These are phyloP conservation scores for Mormyrus hasselquistii DNA, from an alignment of 2,797 vertebrate species.

Conservation along the genomic window DNA sequence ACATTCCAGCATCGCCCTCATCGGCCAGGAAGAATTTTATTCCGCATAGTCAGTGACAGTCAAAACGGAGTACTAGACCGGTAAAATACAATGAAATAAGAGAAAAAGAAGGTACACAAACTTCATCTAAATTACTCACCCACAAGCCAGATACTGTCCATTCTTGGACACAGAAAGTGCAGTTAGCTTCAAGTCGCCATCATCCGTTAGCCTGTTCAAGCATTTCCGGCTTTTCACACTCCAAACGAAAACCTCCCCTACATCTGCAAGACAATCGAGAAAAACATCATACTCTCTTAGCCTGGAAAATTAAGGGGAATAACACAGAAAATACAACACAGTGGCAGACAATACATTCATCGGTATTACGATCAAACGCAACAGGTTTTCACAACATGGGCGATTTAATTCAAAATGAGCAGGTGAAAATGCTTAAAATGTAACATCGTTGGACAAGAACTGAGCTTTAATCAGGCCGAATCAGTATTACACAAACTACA, in stretches of 20 bases:
- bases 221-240: conserved; percentile 59
- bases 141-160: conserved; percentile 62
- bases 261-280: conserved; percentile 43
- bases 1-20: neutral
- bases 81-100: neutral
- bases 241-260: conserved; percentile 67
- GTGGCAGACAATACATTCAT: neutral
- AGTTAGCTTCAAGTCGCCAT: conserved; percentile 58
- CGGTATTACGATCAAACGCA: neutral
- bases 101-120: neutral
- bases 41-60: neutral
- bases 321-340: neutral
- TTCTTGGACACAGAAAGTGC: conserved; percentile 54
- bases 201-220: conserved; percentile 56
- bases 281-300: too few species aligned
- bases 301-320: neutral
- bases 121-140: conserved; percentile 46
- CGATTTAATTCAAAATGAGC: neutral
- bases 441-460: neutral
- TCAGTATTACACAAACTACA: neutral
- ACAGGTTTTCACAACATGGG: neutral
- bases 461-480: neutral
- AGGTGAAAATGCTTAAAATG: neutral
- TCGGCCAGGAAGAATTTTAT: neutral
- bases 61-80: neutral